phyloP scores from a whole-genome alignment of 2,888 invertebrate species.

The Linyphia triangularis region DNA sequence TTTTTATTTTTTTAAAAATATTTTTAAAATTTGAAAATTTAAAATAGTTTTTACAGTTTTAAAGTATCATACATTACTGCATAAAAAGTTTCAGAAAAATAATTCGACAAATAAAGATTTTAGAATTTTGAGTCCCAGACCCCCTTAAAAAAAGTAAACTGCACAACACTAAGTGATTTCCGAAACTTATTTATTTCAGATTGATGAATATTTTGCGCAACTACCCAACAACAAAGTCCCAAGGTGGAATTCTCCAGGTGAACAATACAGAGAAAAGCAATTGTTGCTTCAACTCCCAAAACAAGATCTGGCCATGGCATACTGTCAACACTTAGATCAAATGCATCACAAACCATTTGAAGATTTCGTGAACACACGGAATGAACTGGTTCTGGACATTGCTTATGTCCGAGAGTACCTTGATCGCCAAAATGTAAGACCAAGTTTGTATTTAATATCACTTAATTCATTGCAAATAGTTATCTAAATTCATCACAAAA shows the following conservation, averaged over 20 bases:
- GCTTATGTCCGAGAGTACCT: slow-evolving; percentile 83
- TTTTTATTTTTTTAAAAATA: no score
- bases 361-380: slow-evolving; percentile 95
- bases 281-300: slow-evolving; percentile 94
- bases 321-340: slow-evolving; percentile 91
- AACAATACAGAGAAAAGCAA: slow-evolving; percentile 89
- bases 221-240: slow-evolving; percentile 91
- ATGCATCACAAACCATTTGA: slow-evolving; percentile 90
- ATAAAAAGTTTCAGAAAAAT: no score
- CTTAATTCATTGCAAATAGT: no score
- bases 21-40: no score
- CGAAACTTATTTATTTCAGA: slow-evolving; percentile 84
- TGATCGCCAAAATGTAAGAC: slow-evolving; percentile 69
- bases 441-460: no score
- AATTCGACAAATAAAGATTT: no score
- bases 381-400: slow-evolving; percentile 97
- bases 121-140: no score
- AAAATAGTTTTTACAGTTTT: no score
- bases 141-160: no score
- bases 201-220: slow-evolving; percentile 94
- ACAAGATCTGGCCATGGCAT: slow-evolving; percentile 93
- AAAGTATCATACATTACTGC: no score
- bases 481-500: no score
- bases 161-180: no score
- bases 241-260: slow-evolving; percentile 87